A percentile compares a stretch with the other conserved stretches of the same genome.
phyloP scores from a whole-genome alignment of 2,888 invertebrate genomes.

The Drosophila stalkeri region DNA sequence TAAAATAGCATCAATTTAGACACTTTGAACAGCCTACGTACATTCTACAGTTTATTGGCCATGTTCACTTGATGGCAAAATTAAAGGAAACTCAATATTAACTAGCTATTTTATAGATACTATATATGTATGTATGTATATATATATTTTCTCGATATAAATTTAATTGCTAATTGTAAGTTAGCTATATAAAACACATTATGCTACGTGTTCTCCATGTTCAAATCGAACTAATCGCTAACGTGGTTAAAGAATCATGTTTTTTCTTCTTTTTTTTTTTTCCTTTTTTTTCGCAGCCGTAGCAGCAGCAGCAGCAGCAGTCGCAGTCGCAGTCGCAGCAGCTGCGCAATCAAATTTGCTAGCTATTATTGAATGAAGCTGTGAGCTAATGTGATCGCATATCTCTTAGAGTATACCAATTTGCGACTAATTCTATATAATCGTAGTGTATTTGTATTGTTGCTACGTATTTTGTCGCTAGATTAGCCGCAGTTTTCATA shows the following conservation, averaged over 20 bases:
- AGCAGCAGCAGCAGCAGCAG: neutral
- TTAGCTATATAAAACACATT: neutral
- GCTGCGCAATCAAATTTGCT: slow-evolving; percentile 17
- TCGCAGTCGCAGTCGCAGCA: neutral
- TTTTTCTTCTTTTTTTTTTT: neutral
- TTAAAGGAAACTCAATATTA: neutral
- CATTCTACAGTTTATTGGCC: neutral
- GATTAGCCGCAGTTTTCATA: slow-evolving; percentile 50
- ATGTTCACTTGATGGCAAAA: neutral
- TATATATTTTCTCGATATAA: neutral
- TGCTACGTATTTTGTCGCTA: slow-evolving; percentile 26
- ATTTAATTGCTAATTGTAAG: neutral
- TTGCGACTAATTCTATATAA: slow-evolving; percentile 48
- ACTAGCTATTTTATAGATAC: neutral
- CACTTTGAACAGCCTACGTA: neutral
- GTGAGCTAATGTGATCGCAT: slow-evolving; percentile 43
- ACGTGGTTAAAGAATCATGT: neutral
- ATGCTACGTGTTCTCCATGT: neutral
- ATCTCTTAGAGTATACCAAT: slow-evolving; percentile 35
- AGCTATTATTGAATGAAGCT: slow-evolving; percentile 29
- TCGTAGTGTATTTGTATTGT: slow-evolving; percentile 19
- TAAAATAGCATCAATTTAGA: neutral
- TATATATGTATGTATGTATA: too few relatives aligned
- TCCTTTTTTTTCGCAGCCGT: neutral
- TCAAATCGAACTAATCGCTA: neutral